These are phyloP conservation scores for Gortyna flavago DNA, from an alignment of 2,888 invertebrate species.

Conservation along the genomic window DNA sequence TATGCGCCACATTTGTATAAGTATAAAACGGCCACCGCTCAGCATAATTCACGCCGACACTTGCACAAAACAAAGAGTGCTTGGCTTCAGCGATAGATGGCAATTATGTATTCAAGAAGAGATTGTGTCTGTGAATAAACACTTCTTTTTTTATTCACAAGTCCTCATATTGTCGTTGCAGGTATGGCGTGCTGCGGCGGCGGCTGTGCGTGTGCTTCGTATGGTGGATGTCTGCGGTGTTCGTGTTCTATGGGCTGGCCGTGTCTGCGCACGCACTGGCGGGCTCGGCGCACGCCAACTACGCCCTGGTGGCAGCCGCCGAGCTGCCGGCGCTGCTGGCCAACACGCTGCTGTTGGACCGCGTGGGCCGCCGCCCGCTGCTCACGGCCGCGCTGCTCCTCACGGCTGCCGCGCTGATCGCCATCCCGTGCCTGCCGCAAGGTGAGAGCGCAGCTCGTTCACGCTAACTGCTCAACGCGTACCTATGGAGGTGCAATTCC, in stretches of 20 bases:
- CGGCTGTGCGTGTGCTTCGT: constrained; percentile 83
- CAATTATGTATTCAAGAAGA: background rate
- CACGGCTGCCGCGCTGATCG: constrained; percentile 80
- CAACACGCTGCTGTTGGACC: constrained; percentile 85
- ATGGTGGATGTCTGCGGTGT: constrained; percentile 86
- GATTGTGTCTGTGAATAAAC: background rate
- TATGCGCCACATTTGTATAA: background rate
- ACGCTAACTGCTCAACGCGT: background rate
- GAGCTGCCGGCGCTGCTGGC: constrained; percentile 83
- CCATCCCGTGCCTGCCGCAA: constrained; percentile 77
- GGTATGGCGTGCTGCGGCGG: constrained; percentile 81
- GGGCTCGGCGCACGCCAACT: constrained; percentile 82
- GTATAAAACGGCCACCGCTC: background rate
- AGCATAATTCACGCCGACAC: background rate
- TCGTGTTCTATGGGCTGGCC: constrained; percentile 88
- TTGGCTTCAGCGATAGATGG: background rate
- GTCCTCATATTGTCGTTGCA: constrained; percentile 49
- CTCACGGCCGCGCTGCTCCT: constrained; percentile 83
- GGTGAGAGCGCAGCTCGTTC: constrained; percentile 65
- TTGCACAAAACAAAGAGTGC: background rate
- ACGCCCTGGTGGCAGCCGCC: constrained; percentile 83
- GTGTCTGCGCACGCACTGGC: constrained; percentile 83
- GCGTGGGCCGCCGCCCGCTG: constrained; percentile 82
- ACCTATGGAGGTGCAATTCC: background rate
- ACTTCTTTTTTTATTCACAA: background rate